Evolutionary conservation across 2,888 invertebrate genomes (phyloP), one percentile per base, ranked within the genome.

Genomic region (Apodemia zela): DNA sequence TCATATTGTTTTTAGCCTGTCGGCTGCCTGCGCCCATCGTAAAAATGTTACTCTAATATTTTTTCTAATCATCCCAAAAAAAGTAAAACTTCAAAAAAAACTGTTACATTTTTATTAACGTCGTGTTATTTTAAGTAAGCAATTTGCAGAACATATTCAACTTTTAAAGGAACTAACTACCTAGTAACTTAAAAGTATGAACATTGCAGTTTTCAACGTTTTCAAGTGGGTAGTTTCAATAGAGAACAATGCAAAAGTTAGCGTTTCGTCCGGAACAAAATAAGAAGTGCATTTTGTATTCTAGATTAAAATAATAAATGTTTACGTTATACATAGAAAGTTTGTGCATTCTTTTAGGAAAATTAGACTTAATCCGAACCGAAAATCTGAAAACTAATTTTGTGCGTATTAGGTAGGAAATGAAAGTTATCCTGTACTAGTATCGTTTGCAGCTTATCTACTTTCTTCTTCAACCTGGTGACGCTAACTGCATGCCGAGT

Each of bases 111-210:
- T 38, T 38, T 13, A 17, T n/a, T 25, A 25, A 49, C 13, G 21
- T 51, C 13, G 13, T 21, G 13, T 51, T 51, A 13, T 51, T 21
- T 51, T 21, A 21, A 21, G 13, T 51, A 21, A 21, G 51, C 51
- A 51, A 51, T 51, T 51, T 25, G 11, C 21, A 51, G 2, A 51
- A 51, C 21, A 51, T 51, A 51, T 25, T 21, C 13, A 51, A 51
- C 51, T 51, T 51, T 25, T 51, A 51, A 51, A 51, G 51, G 13
- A 51, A 51, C 51, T 51, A 25, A 51, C 21, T 51, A 51, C 21
- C 21, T 51, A 51, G 51, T 51, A 21, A 51, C 51, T 51, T 51
- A 51, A 51, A 51, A 51, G 51, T 51, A 51, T 51, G 51, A 51
- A 51, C 51, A 51, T 51, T 21, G 51, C 51, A 51, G 51, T 51